Evolutionary conservation across 53 echinoderm and acorn worm genomes (phyloP), one percentile per base, ranked within the genome.

Genomic region (Actinopyga echinites): DNA sequence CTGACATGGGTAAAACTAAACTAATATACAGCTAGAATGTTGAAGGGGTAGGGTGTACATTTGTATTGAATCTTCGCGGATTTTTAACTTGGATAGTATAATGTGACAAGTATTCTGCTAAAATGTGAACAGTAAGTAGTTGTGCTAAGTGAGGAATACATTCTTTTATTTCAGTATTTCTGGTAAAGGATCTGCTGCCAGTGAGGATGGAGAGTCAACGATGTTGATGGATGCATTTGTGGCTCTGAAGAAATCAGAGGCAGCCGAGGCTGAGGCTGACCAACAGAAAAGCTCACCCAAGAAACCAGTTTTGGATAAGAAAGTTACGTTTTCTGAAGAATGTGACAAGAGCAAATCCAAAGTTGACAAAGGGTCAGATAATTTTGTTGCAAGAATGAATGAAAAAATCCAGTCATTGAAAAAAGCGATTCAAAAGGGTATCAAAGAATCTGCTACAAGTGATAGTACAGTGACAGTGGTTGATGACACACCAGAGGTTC

Each of bases 351-450:
- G 31, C 52, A 19, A 55, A 6, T 26, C 26, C 7, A 30, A 19
- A 33, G 10, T 26, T 33, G 40, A 59, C 20, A 62, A 56, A 15
- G 58, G 29, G 35, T 59, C 62, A 2, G 81, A 62, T 24, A 3
- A 80, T 30, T 80, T 80, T 43, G 60, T 80, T 24, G 62, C 60
- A 8, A 80, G 37, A 40, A 80, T 80, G 81, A 62, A 80, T 30
- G 81, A 80, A 35, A 80, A 43, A 23, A 68, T 65, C 2, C 25
- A 67, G 35, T 45, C 83, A 0, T 54, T 83, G 53, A 83, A 83
- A 19, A 55, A 64, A 9, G 33, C 77, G 1, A 30, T 56, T n/a
- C 28, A 55, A 55, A 30, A 31, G 12, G 31, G 21, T 26, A 31
- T 45, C 30, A 77, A 28, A 4, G 77, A 77, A 30, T 37, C 33